A percentile compares a stretch with the other conserved stretches of the same genome.
Evolutionary conservation across 2,888 invertebrate genomes (phyloP).

Genomic region (Sarcophaga subvicina): DNA sequence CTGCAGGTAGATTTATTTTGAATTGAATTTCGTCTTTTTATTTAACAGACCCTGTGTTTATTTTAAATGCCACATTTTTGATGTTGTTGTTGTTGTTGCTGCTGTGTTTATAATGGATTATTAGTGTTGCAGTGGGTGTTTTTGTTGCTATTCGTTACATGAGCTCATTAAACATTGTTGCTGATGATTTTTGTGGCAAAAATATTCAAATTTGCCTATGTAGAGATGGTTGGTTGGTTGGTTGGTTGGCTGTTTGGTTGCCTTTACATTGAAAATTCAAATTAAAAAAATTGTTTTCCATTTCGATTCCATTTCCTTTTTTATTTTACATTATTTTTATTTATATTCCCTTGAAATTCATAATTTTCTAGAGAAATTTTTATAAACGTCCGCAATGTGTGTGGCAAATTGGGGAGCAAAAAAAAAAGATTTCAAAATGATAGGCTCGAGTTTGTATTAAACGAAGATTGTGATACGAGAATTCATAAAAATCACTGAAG

Average conservation of each 20-base stretch:
- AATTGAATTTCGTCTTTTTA: no score
- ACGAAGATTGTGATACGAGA: neutral
- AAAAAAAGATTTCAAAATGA: slow-evolving; percentile 21
- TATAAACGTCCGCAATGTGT: slow-evolving; percentile 49
- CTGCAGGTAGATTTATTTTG: neutral
- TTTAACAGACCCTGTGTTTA: slow-evolving; percentile 24
- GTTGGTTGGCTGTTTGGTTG: slow-evolving; percentile 38
- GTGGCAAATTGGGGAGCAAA: slow-evolving; percentile 24
- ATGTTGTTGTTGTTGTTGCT: no score
- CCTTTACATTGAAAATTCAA: slow-evolving; percentile 42
- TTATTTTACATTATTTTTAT: slow-evolving; percentile 5
- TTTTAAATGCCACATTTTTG: slow-evolving; percentile 11
- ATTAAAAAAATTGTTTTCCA: no score
- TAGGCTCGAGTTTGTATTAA: neutral
- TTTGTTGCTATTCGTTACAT: neutral
- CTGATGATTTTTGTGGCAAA: no score
- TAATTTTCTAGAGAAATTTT: slow-evolving; percentile 15
- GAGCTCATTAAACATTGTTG: neutral
- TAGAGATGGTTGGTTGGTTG: slow-evolving; percentile 36
- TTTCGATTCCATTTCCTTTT: neutral
- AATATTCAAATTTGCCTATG: slow-evolving; percentile 4
- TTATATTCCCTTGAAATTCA: slow-evolving; percentile 18
- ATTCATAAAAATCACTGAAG: slow-evolving; percentile 54
- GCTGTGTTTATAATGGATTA: slow-evolving; percentile 57
- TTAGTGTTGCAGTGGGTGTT: slow-evolving; percentile 59